These are phyloP conservation scores for Leptopterna dolabrata DNA, from an alignment of 2,888 invertebrate genomes.

Conservation along the genomic window DNA sequence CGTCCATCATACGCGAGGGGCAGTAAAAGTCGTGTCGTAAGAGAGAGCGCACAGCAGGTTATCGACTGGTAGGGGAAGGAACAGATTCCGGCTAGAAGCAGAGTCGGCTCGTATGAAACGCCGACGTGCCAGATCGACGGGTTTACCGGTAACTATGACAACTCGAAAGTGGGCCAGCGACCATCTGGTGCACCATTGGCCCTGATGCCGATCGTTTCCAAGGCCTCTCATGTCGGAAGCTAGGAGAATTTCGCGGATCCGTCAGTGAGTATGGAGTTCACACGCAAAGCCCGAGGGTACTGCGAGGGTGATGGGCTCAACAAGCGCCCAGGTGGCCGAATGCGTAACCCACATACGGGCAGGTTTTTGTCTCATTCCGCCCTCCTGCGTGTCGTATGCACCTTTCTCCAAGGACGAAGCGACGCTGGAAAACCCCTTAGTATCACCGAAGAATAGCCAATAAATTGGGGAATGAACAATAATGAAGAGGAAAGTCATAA, in stretches of 20 bases:
- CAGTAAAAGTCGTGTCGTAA: not conserved
- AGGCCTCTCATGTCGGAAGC: not conserved
- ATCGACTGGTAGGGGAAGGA: not conserved
- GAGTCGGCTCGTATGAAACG: not conserved
- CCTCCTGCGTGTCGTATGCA: not conserved
- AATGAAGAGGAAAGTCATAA: too few species aligned
- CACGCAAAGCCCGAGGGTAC: too few species aligned
- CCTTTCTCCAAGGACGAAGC: not conserved
- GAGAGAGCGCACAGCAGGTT: not conserved
- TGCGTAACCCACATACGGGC: not conserved
- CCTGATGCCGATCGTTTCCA: not conserved
- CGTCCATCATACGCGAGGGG: not conserved
- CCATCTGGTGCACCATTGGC: slow-evolving; percentile 11
- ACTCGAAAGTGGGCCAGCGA: slow-evolving; percentile 34
- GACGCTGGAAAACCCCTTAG: not conserved
- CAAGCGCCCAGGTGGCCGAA: not conserved
- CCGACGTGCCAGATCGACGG: not conserved
- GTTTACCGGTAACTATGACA: slow-evolving; percentile 25
- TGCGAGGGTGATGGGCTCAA: not conserved
- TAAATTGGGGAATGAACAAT: not conserved
- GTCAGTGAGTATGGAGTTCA: not conserved
- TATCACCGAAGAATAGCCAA: not conserved
- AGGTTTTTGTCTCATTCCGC: not conserved
- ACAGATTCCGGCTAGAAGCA: not conserved
- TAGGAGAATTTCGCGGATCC: not conserved